Evolutionary conservation across 1,140 invertebrate species (phyloP).

Genomic region (Tetramorium alpestre): DNA sequence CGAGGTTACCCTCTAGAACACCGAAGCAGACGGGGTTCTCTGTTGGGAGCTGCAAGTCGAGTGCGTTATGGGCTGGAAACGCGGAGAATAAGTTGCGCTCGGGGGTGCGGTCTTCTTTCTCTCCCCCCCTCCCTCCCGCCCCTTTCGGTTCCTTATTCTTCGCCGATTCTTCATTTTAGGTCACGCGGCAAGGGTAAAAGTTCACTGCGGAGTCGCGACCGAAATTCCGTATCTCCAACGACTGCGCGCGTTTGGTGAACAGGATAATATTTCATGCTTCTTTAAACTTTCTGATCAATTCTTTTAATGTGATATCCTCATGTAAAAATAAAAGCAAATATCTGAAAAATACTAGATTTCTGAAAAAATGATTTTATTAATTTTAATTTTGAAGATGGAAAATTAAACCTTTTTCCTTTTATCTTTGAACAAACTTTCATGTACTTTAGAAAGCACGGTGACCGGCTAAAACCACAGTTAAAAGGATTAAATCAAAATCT

Average conservation of each 20-base stretch:
- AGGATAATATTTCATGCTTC: background rate
- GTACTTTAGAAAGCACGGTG: constrained; percentile 13
- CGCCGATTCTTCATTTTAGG: constrained; percentile 13
- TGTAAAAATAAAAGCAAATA: background rate
- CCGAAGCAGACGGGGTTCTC: constrained; percentile 46
- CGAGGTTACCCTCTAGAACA: constrained; percentile 81
- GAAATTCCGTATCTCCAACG: background rate
- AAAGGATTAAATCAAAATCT: constrained; percentile 5
- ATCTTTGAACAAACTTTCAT: constrained; percentile 11
- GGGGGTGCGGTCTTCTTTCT: background rate
- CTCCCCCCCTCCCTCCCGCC: no score
- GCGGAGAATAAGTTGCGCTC: constrained; percentile 35
- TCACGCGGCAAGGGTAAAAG: background rate
- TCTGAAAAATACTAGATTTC: background rate
- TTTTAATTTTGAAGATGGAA: constrained; percentile 6
- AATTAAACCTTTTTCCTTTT: background rate
- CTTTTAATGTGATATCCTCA: background rate
- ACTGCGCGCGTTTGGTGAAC: background rate
- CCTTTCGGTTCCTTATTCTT: background rate
- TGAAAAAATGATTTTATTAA: background rate
- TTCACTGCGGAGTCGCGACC: background rate
- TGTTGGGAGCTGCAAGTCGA: constrained; percentile 16
- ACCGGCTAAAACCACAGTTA: constrained; percentile 6
- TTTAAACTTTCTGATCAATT: constrained; percentile 12
- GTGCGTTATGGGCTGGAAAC: constrained; percentile 36